Base-by-base conservation (phyloP, 2,797 vertebrate species). In the Falco biarmicus region DNA sequence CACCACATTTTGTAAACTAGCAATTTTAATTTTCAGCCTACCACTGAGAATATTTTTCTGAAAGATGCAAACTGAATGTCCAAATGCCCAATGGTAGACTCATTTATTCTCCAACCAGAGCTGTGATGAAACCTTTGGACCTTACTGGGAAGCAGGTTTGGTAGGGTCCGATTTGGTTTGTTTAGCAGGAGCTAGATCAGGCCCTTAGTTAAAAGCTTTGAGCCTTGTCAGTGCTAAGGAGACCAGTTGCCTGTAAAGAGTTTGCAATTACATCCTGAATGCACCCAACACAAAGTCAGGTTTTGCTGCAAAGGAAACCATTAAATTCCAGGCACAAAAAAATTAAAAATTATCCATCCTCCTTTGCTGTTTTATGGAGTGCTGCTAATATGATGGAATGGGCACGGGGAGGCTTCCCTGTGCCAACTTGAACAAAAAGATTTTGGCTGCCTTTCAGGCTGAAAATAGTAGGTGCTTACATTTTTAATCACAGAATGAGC, bases 401-500 rank as follows among this genome's bases (percentile, higher is more conserved):
- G 96, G 96, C 85, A 87, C 0, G 13, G 87, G 90, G 91, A 97
- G 77, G 78, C 71, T 81, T 39, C 48, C 86, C 91, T 48, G 65
- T 97, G 93, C 97, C 94, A 96, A 80, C 88, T 96, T 85, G 96
- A 97, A 97, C 96, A 96, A 93, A 95, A 98, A 80, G 92, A 92
- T 54, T 63, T 91, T 98, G 98, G 97, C 98, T 98, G 96, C 89
- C 93, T 97, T 96, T 98, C 96, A 96, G 91, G 94, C 97, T 98
- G 97, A 97, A 98, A 98, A 98, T 98, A 98, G 98, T 95, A 98
- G 96, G 96, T 96, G 97, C 94, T 98, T 97, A 92, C 94, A 94
- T 95, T 97, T 98, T 97, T 97, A 98, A 97, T 97, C 65, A 3
- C 75, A 83, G 96, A 97, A 98, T 97, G 98, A 98, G 98, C 94